Conservation (phyloP, 2,888 invertebrate genomes). For the Pycnomerus fuliginosus region DNA sequence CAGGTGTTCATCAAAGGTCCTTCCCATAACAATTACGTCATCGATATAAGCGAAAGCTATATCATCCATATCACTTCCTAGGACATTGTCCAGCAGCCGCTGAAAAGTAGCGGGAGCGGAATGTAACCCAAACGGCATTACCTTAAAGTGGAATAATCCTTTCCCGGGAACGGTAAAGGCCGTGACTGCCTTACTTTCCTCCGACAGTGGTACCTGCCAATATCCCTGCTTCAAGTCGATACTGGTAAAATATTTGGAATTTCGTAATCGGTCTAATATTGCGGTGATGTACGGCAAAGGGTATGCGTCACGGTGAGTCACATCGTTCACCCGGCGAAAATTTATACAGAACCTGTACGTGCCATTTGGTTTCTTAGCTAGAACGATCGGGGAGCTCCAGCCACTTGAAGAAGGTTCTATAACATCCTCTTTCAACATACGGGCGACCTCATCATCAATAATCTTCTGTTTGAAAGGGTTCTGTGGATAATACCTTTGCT, state of each 20-base stretch:
- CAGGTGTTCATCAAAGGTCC: too few species aligned
- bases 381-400: too few species aligned
- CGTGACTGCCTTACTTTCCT: background rate
- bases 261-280: background rate
- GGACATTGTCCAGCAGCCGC: background rate
- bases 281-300: background rate
- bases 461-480: too few species aligned
- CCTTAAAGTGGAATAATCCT: background rate
- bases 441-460: too few species aligned
- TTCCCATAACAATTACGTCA: background rate
- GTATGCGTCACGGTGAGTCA: background rate
- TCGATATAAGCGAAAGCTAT: background rate
- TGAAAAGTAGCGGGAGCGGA: background rate
- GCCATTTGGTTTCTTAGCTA: too few species aligned
- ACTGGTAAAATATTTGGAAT: background rate
- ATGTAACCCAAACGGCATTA: background rate
- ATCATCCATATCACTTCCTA: background rate
- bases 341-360: slow-evolving; percentile 1
- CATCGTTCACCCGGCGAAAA: background rate
- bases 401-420: too few species aligned
- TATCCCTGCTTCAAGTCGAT: too few species aligned
- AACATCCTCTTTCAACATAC: too few species aligned
- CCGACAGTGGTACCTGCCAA: background rate
- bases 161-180: background rate
- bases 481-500: too few species aligned